These are phyloP conservation scores for Alfaro cultratus DNA, from an alignment of 2,797 vertebrate species.

Conservation along the genomic window DNA sequence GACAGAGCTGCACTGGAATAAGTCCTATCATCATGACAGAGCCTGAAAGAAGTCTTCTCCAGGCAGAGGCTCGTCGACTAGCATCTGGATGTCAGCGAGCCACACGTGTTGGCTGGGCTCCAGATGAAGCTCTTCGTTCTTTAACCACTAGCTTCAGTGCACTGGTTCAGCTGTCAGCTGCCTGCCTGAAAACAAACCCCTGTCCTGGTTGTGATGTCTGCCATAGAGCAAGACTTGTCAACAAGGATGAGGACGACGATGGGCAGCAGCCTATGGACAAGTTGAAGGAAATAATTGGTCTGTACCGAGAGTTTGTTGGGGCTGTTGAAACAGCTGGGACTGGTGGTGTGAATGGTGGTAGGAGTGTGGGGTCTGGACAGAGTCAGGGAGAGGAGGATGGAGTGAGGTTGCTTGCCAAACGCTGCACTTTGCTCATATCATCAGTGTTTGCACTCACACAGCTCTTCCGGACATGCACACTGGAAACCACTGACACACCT, in stretches of 20 bases:
- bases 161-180: conserved; percentile 87
- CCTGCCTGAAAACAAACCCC: conserved; percentile 88
- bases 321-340: conserved; percentile 84
- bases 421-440: conserved; percentile 93
- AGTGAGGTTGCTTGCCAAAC: conserved; percentile 86
- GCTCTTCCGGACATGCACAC: conserved; percentile 85
- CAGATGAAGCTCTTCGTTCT: conserved; percentile 84
- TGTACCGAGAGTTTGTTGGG: conserved; percentile 90
- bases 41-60: conserved; percentile 85
- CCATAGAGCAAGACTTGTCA: conserved; percentile 53
- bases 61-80: conserved; percentile 86
- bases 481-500: conserved; percentile 69
- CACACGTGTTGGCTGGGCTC: conserved; percentile 88
- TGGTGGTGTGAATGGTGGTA: conserved; percentile 49
- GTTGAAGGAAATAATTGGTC: conserved; percentile 86
- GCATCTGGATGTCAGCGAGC: conserved; percentile 91
- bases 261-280: conserved; percentile 83
- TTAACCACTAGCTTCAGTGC: conserved; percentile 89
- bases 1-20: conserved; percentile 53
- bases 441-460: conserved; percentile 92
- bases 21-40: conserved; percentile 81
- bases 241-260: conserved; percentile 57
- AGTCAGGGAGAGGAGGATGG: conserved; percentile 80
- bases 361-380: conserved; percentile 59
- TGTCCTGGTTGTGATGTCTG: conserved; percentile 85